A percentile compares a stretch with the other conserved stretches of the same genome.
phyloP scores from a whole-genome alignment of 37 sponge, comb jelly and placozoan species.

The Dysidea cf. avara region DNA sequence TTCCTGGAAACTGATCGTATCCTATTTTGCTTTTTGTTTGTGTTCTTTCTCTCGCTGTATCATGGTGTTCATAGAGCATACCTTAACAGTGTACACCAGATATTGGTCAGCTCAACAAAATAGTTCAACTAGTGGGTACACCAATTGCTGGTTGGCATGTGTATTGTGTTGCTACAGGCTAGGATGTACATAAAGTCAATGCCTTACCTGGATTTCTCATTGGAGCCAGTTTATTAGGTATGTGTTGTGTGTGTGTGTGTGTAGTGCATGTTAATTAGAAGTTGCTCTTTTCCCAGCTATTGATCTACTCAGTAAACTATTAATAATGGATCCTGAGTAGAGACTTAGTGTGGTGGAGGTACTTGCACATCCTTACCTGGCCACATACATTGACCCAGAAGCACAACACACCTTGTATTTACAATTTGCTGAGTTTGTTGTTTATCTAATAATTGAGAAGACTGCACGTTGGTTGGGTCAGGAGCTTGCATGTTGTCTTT shows the following conservation, averaged over 20 bases:
- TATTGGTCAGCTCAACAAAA: constrained; percentile 89
- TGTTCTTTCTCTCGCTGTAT: background rate
- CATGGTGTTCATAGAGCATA: background rate
- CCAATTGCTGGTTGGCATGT: constrained; percentile 64
- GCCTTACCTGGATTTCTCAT: constrained; percentile 66
- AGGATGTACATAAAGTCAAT: constrained; percentile 73
- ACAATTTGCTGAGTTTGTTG: too few species aligned
- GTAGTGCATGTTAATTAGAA: background rate
- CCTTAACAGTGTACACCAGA: constrained; percentile 41
- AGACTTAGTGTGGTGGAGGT: constrained; percentile 69
- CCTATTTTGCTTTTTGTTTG: constrained; percentile 8
- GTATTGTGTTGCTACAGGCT: constrained; percentile 41
- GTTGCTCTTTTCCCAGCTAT: background rate
- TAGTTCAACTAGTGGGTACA: constrained; percentile 92
- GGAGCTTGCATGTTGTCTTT: too few species aligned
- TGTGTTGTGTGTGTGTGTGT: constrained; percentile 7
- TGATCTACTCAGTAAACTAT: constrained; percentile 74
- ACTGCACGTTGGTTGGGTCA: too few species aligned
- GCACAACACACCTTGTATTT: too few species aligned
- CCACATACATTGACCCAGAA: constrained; percentile 77
- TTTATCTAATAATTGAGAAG: too few species aligned
- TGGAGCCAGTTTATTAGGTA: constrained; percentile 76
- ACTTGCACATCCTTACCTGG: constrained; percentile 83
- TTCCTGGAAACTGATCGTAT: constrained; percentile 94
- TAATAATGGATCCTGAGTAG: constrained; percentile 71